Base-by-base conservation (phyloP, 2,113 vertebrate species). In the Nyctibius bracteatus region DNA sequence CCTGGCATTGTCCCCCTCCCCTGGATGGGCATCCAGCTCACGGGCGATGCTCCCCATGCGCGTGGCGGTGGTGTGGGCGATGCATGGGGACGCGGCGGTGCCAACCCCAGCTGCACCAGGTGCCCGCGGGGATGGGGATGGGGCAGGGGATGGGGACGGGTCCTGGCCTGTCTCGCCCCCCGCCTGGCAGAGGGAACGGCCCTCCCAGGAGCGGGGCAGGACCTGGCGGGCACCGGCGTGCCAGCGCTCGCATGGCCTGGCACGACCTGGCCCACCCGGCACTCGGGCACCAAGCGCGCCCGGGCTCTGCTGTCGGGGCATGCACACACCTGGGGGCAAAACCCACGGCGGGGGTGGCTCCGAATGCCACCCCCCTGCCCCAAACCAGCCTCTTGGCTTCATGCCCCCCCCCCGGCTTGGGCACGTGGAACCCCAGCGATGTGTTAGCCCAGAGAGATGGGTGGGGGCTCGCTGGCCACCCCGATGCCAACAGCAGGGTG, bases 1-100 rank as follows among this genome's bases (percentile, higher is more conserved):
- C 65, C 49, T 2, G 0, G 14, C 51, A 20, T 14, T 4, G 3
- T 5, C 28, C 25, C 5, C 14, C 6, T 14, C 10, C 12, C 31
- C 19, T 7, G 13, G 25, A 55, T 6, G 43, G 49, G 58, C 51
- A 49, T 19, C 33, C 57, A 4, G 24, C 35, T 52, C 17, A 39
- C 0, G 37, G n/a, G 59, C 3, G 14, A 44, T 30, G 85, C 46
- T 77, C 19, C 7, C 39, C 28, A 4, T 2, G 55, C 20, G 7
- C 24, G 9, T 1, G 28, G 80, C 44, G 54, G 5, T 4, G 58
- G 47, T 35, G 18, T 2, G 46, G 54, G 39, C 5, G 81, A 27
- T 18, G 58, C 9, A 7, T 24, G 2, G 11, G 79, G 43, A 37
- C 39, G 79, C 30, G 4, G 47, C 10, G 10, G 20, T 77, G 85